A percentile compares a stretch with the other conserved stretches of the same genome.
phyloP scores from a whole-genome alignment of 2,888 invertebrate genomes.

The Omphaloscelis lunosa region DNA sequence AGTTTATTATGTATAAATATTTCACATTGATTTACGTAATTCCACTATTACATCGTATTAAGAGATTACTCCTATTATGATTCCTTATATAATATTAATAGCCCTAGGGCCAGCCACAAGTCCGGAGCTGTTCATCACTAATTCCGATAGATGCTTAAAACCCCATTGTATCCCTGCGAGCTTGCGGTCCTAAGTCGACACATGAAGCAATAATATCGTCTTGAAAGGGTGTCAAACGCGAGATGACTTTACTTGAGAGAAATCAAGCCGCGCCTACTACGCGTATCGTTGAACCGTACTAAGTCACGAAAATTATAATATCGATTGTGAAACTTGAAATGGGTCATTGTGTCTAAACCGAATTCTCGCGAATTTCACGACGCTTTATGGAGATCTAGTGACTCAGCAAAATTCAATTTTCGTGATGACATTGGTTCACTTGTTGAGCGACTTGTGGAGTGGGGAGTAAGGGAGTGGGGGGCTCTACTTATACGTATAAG shows the following conservation, averaged over 20 bases:
- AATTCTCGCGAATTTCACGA: conserved; percentile 41
- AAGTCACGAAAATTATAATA: conserved; percentile 32
- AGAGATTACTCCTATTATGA: background rate
- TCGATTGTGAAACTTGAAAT: conserved; percentile 51
- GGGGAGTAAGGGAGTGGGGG: conserved; percentile 25
- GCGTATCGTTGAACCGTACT: conserved; percentile 5
- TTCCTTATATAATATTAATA: conserved; percentile 8
- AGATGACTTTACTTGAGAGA: conserved; percentile 20
- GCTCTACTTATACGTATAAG: conserved; percentile 32
- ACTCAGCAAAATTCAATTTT: conserved; percentile 69
- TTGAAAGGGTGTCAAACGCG: conserved; percentile 20
- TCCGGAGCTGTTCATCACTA: background rate
- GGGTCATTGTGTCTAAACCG: conserved; percentile 56
- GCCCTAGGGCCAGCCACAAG: background rate
- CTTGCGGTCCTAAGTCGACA: conserved; percentile 2
- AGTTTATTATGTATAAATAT: no score
- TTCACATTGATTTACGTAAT: no score
- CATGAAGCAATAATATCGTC: conserved; percentile 9
- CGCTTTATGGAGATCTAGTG: conserved; percentile 63
- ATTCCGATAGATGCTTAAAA: conserved; percentile 16
- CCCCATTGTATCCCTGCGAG: conserved; percentile 1
- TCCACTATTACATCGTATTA: background rate
- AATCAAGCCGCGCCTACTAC: conserved; percentile 22
- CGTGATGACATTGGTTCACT: conserved; percentile 70
- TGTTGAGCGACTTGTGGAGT: conserved; percentile 65